Base-by-base conservation (phyloP, 2,797 vertebrate genomes). In the Onychomys torridus region DNA sequence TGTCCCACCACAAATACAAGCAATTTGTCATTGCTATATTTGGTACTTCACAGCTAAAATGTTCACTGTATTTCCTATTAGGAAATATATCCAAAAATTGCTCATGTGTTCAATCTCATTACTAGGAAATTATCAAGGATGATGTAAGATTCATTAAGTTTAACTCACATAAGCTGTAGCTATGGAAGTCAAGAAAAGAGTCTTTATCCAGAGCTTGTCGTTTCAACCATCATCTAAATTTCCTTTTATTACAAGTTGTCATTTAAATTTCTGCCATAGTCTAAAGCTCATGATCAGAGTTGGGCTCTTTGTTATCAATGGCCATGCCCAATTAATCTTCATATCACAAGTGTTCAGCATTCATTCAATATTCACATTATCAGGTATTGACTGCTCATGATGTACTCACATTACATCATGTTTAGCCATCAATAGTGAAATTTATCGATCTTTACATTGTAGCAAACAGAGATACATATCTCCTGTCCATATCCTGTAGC, bases 21-120 rank as follows among this genome's bases (percentile, higher is more conserved):
- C 11, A 92, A 46, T 86, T 93, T 83, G 69, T 10, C 2, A 67
- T 81, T 86, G 71, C 3, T 25, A 71, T 63, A 76, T 69, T 87
- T 61, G 49, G 13, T 6, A 83, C 21, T 93, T 79, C 92, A 7
- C n/a, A 89, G 5, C 34, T 82, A 89, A 96, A 73, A 78, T 84
- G 14, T 65, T 69, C 71, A 3, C 0, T 78, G 29, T 85, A 32
- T 29, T 89, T 94, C 29, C 3, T 89, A 43, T 63, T n/a, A 82
- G 5, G 52, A 63, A 5, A 46, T 57, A 21, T 29, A 55, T 75
- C 75, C 10, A 87, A 76, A 23, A 4, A 87, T 40, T 73, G 73
- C 63, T 57, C 13, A 46, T 78, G 37, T 5, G 52, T 67, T 69
- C 59, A 71, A 2, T 78, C 37, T 14, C 76, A 43, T 37, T 86